phyloP scores from a whole-genome alignment of 2,113 vertebrate genomes.

The Phainopepla nitens region DNA sequence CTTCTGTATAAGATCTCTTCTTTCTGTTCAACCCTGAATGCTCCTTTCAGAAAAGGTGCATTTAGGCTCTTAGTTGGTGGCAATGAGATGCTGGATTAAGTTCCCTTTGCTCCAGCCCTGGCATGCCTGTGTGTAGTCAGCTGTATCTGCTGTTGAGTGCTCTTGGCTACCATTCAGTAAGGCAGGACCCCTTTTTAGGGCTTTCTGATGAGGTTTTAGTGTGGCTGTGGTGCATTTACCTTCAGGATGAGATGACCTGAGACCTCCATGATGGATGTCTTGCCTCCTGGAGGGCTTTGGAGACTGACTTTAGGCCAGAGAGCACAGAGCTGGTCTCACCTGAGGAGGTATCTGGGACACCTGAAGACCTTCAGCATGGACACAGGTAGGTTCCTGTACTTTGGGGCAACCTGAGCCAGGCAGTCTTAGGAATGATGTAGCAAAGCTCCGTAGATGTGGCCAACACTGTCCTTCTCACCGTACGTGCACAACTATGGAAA shows the following conservation, averaged over 20 bases:
- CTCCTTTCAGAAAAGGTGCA: not conserved
- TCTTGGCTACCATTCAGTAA: not conserved
- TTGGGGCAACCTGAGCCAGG: not conserved
- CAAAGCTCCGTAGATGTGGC: not conserved
- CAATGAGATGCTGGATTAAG: not conserved
- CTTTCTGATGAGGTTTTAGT: not conserved
- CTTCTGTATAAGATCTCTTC: not conserved
- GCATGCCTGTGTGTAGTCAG: rapidly evolving
- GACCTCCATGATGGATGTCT: not conserved
- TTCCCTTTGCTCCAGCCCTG: not conserved
- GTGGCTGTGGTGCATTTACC: not conserved
- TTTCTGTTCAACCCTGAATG: not conserved
- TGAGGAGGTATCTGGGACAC: not conserved
- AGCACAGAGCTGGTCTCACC: not conserved
- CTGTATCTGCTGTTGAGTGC: not conserved
- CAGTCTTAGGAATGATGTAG: not conserved
- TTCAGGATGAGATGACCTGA: not conserved
- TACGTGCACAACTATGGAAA: not conserved
- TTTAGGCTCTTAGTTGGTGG: not conserved
- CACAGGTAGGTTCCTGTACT: not conserved
- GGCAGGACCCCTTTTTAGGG: not conserved
- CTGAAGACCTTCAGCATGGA: not conserved
- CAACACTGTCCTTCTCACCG: not conserved
- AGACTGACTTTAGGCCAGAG: not conserved
- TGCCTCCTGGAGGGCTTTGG: not conserved